phyloP scores from a whole-genome alignment of 1,140 invertebrate genomes.

The Venustaconcha ellipsiformis region DNA sequence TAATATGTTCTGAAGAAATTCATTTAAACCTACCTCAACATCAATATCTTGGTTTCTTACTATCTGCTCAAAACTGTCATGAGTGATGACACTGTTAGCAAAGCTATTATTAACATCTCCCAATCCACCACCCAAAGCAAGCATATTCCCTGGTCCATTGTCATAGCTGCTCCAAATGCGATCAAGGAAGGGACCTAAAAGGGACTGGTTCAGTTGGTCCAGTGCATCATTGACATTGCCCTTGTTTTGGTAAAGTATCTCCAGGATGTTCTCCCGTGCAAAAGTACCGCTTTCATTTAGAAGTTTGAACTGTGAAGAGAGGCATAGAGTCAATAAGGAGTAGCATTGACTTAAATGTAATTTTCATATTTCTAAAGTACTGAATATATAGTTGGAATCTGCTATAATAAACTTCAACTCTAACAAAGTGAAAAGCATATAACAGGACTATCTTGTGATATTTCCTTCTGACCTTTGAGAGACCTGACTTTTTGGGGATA shows the following conservation, averaged over 20 bases:
- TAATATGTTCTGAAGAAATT: neutral
- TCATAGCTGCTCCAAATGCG: slow-evolving; percentile 11
- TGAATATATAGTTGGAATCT: no score
- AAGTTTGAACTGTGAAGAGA: no score
- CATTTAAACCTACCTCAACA: slow-evolving; percentile 42
- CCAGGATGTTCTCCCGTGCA: slow-evolving; percentile 27
- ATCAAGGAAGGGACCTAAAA: slow-evolving; percentile 7
- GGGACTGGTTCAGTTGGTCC: slow-evolving; percentile 21
- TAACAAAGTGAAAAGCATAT: no score
- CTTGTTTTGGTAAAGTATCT: slow-evolving; percentile 20
- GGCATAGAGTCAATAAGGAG: no score
- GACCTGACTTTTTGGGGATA: no score
- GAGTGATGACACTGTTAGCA: slow-evolving; percentile 51
- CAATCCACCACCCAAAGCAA: neutral
- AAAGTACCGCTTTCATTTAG: slow-evolving; percentile 5
- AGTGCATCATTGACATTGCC: slow-evolving; percentile 20
- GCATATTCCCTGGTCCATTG: slow-evolving; percentile 1
- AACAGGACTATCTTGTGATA: no score
- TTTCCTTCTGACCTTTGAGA: no score
- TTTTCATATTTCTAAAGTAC: no score
- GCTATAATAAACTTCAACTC: no score
- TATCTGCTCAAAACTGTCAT: slow-evolving; percentile 46
- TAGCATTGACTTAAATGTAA: no score
- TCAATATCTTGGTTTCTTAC: slow-evolving; percentile 46
- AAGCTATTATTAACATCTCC: slow-evolving; percentile 36